Base-by-base conservation (phyloP, 2,888 invertebrate species). In the Ceraclea dissimilis region DNA sequence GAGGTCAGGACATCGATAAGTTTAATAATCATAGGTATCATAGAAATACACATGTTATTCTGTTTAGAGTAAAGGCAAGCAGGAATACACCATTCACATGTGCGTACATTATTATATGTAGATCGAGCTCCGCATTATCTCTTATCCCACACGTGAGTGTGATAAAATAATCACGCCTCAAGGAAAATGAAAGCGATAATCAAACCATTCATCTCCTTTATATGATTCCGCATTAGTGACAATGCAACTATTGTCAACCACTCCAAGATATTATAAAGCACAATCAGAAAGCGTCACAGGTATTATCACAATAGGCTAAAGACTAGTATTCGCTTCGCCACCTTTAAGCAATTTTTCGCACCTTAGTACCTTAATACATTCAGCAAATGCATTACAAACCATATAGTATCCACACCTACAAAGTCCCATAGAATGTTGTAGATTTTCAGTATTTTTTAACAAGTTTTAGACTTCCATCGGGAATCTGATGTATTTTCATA, bases 121-220 rank as follows among this genome's bases (percentile, higher is more conserved):
- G n/a, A n/a, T n/a, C n/a, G n/a, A n/a, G n/a, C n/a, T n/a, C n/a
- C n/a, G n/a, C n/a, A n/a, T n/a, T 39, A 39, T 16, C 5, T 39
- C 39, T 16, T 13, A 5, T n/a, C 39, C n/a, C 39, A 39, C 39
- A n/a, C 39, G 16, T 39, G 39, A 16, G 39, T 46, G 46, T 19
- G 10, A 46, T 11, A 34, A 33, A 47, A 49, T 11, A 17, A 48
- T 58, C 58, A 58, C 58, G 58, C 58, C 58, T 58, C 22, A 46
- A 16, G 20, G 44, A 49, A 47, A 55, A 60, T 56, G 48, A 58
- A 60, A 53, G 58, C 60, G 55, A 58, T 60, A 55, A 60, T 56
- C 49, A 21, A 11, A 16, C 52, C 43, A 58, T 60, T 60, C 57
- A 57, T 52, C 51, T 26, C 33, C 46, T 50, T 34, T 33, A 18